Evolutionary conservation across 2,888 invertebrate species (phyloP).

Genomic region (Ischnus inquisitorius): DNA sequence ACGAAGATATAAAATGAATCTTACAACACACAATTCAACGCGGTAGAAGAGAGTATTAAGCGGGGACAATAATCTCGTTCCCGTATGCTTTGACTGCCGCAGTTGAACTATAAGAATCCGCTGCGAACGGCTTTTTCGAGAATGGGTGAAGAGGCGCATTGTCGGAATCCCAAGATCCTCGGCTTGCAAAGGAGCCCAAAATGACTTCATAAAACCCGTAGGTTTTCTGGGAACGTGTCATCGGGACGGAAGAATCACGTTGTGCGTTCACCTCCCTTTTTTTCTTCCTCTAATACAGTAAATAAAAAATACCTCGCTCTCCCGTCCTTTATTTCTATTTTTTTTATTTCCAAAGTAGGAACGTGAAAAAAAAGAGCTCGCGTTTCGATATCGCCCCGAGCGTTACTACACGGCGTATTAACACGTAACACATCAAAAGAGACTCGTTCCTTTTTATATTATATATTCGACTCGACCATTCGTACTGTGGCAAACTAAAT

Average conservation of each 20-base stretch:
- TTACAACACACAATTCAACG: background rate
- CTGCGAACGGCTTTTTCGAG: slow-evolving; percentile 32
- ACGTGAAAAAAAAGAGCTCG: slow-evolving; percentile 29
- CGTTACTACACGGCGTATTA: slow-evolving; percentile 77
- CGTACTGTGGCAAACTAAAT: slow-evolving; percentile 59
- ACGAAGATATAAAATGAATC: background rate
- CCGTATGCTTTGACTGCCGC: slow-evolving; percentile 62
- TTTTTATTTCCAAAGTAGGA: slow-evolving; percentile 25
- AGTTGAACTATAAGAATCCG: slow-evolving; percentile 59
- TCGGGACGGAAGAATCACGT: slow-evolving; percentile 54
- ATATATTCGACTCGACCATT: slow-evolving; percentile 29
- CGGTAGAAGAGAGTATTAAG: background rate
- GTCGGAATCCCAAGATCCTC: slow-evolving; percentile 34
- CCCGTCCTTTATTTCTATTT: slow-evolving; percentile 32
- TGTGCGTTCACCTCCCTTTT: background rate
- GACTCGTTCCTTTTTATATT: slow-evolving; percentile 48
- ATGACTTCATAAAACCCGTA: slow-evolving; percentile 75
- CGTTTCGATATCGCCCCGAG: slow-evolving; percentile 64
- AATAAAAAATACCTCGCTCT: slow-evolving; percentile 40
- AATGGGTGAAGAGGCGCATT: slow-evolving; percentile 43
- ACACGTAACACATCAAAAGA: slow-evolving; percentile 82
- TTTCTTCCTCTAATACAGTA: slow-evolving; percentile 53
- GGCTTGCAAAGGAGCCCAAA: slow-evolving; percentile 53
- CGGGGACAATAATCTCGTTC: slow-evolving; percentile 33
- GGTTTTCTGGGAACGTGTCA: slow-evolving; percentile 69